Evolutionary conservation across 2,888 invertebrate species (phyloP).

Genomic region (Fragum sueziense): DNA sequence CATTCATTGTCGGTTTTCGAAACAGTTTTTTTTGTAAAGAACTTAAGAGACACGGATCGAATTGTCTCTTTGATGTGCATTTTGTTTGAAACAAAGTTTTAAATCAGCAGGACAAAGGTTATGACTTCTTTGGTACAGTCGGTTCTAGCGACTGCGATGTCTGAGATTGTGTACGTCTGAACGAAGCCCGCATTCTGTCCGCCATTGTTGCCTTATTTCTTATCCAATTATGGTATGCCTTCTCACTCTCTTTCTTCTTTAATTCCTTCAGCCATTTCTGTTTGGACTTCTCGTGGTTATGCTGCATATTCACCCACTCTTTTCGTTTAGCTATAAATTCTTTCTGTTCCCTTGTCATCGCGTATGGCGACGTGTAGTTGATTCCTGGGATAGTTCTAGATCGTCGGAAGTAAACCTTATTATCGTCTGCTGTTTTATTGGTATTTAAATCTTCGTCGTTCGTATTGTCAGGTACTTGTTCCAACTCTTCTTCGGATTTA

Average conservation of each 20-base stretch:
- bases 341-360: constrained; percentile 38
- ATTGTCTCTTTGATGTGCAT: no score
- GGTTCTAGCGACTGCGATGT: neutral
- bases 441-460: neutral
- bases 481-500: constrained; percentile 1
- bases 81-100: no score
- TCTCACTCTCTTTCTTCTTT: constrained; percentile 5
- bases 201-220: neutral
- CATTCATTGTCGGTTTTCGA: no score
- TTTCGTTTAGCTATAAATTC: constrained; percentile 19
- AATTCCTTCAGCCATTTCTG: constrained; percentile 6
- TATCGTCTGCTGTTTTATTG: neutral
- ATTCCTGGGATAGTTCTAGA: constrained; percentile 19
- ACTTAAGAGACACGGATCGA: no score
- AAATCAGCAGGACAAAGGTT: no score
- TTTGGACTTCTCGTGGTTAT: constrained; percentile 5
- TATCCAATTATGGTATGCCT: constrained; percentile 3
- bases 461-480: neutral
- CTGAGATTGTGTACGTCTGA: neutral
- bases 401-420: neutral
- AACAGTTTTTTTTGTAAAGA: no score
- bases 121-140: neutral
- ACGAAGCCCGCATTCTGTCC: neutral
- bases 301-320: constrained; percentile 19
- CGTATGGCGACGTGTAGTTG: constrained; percentile 44